These are phyloP conservation scores for Hippocampus abdominalis DNA, from an alignment of 2,113 vertebrate genomes.

Conservation along the genomic window DNA sequence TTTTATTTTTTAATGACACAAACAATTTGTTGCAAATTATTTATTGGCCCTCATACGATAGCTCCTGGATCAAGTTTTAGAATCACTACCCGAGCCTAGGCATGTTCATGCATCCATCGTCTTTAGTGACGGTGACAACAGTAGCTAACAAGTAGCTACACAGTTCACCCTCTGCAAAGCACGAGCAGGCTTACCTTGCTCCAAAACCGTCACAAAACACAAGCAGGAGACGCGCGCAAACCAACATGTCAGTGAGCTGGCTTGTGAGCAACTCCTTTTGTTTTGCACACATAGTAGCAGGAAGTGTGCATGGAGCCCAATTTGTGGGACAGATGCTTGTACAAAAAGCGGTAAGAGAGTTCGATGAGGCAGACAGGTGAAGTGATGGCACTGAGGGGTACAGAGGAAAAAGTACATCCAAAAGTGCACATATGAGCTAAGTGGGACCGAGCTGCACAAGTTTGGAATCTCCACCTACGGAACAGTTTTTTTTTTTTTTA, in stretches of 20 bases:
- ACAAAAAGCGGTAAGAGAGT: conserved; percentile 28
- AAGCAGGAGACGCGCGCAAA: neutral
- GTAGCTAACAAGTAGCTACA: neutral
- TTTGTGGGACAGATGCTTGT: conserved; percentile 30
- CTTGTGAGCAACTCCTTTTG: neutral
- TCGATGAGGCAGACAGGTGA: conserved; percentile 14
- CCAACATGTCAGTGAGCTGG: neutral
- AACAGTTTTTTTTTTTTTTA: conserved; percentile 21
- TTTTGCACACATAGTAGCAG: conserved; percentile 4
- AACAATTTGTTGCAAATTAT: neutral
- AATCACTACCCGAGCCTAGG: neutral
- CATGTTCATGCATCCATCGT: too few species aligned
- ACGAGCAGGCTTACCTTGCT: neutral
- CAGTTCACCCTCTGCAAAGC: neutral
- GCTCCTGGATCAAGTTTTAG: neutral
- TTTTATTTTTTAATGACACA: neutral
- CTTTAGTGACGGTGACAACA: neutral
- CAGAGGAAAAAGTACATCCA: conserved; percentile 16
- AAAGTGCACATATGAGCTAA: conserved; percentile 36
- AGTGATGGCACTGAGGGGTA: neutral
- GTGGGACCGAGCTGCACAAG: conserved; percentile 53
- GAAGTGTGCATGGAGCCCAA: conserved; percentile 27
- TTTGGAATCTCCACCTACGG: conserved; percentile 55
- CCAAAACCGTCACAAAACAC: neutral
- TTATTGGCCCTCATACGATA: neutral